phyloP scores from a whole-genome alignment of 2,888 invertebrate genomes.

The Apocheima hispidaria region DNA sequence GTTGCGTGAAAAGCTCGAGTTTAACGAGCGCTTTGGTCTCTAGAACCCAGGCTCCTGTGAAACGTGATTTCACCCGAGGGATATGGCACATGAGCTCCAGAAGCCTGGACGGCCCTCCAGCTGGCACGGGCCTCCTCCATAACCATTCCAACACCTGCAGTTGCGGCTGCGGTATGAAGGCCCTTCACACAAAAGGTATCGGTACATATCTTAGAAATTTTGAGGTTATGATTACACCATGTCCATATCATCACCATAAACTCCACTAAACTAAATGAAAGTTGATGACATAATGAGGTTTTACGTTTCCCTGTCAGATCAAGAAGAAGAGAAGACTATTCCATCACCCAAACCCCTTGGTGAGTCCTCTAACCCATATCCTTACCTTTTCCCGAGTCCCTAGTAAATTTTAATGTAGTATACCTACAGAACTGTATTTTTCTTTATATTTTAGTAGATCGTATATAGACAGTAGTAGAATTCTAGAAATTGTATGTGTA shows the following conservation, averaged over 20 bases:
- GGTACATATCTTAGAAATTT: constrained; percentile 48
- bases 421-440: not conserved
- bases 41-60: constrained; percentile 75
- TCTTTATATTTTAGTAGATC: not conserved
- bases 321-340: constrained; percentile 55
- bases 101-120: constrained; percentile 65
- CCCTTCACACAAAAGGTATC: constrained; percentile 90
- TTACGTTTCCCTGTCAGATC: constrained; percentile 59
- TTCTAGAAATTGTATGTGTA: too few relatives aligned
- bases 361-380: constrained; percentile 63
- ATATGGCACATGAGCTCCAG: constrained; percentile 90
- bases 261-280: not conserved
- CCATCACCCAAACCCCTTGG: constrained; percentile 69
- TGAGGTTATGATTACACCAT: constrained; percentile 80
- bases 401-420: constrained; percentile 20
- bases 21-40: constrained; percentile 70
- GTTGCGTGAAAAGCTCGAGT: constrained; percentile 69
- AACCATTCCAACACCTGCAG: constrained; percentile 88
- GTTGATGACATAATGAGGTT: not conserved
- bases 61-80: constrained; percentile 89
- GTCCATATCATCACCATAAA: constrained; percentile 39
- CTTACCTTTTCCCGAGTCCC: constrained; percentile 38
- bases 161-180: constrained; percentile 89
- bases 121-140: constrained; percentile 73
- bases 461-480: not conserved